These are phyloP conservation scores for Diloba caeruleocephala DNA, from an alignment of 2,888 invertebrate species.

Conservation along the genomic window DNA sequence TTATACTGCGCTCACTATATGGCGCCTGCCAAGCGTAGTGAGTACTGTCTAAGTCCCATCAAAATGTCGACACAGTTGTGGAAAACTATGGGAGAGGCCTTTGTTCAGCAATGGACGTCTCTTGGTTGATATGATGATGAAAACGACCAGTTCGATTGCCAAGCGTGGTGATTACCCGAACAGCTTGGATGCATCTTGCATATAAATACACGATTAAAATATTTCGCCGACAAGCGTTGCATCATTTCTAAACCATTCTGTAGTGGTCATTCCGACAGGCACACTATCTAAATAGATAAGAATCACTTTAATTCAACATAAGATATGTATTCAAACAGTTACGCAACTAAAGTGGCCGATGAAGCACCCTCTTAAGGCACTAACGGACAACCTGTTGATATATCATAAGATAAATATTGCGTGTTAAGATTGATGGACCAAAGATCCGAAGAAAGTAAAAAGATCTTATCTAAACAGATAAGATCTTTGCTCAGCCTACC, in stretches of 20 bases:
- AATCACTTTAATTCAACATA: slow-evolving; percentile 9
- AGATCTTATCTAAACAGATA: no score
- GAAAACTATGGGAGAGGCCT: no score
- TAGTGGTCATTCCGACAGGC: slow-evolving; percentile 13
- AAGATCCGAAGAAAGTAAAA: slow-evolving; percentile 13
- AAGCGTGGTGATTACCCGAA: no score
- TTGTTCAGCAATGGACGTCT: no score
- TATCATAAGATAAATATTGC: slow-evolving; percentile 12
- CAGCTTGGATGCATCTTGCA: no score
- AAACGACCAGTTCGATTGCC: no score
- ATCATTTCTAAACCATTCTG: slow-evolving; percentile 20
- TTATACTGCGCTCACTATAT: no score
- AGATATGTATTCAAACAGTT: slow-evolving; percentile 10
- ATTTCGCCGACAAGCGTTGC: slow-evolving; percentile 15
- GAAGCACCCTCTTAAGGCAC: background rate
- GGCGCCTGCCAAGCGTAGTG: no score
- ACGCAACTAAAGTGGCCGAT: slow-evolving; percentile 1
- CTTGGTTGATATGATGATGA: no score
- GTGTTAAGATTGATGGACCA: background rate
- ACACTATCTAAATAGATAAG: slow-evolving; percentile 19
- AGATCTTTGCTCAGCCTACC: background rate
- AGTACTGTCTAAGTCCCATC: no score
- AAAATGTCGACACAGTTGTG: no score
- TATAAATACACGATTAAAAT: slow-evolving; percentile 11
- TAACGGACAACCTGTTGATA: slow-evolving; percentile 17